A percentile compares a stretch with the other conserved stretches of the same genome.
These are phyloP conservation scores for Drosophila oshimai DNA, from an alignment of 1,140 invertebrate species.

Conservation along the genomic window DNA sequence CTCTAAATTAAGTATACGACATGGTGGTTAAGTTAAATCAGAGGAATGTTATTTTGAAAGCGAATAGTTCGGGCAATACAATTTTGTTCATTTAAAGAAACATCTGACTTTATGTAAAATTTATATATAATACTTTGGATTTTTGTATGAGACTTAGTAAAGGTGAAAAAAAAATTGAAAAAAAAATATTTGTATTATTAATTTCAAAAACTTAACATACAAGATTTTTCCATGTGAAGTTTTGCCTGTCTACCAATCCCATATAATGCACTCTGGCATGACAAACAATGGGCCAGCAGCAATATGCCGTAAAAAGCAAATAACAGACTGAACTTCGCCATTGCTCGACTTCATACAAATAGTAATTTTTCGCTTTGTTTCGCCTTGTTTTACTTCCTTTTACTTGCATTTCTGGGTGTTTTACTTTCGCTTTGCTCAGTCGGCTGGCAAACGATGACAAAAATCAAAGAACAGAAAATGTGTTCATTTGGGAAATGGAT, in stretches of 20 bases:
- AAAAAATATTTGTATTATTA: background rate
- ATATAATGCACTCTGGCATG: slow-evolving; percentile 33
- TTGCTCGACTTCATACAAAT: slow-evolving; percentile 2
- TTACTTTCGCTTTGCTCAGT: slow-evolving; percentile 30
- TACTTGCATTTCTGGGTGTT: slow-evolving; percentile 7
- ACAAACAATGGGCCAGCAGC: slow-evolving; percentile 37
- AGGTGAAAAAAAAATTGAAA: too few species aligned
- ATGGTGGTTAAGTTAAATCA: background rate
- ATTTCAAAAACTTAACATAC: background rate
- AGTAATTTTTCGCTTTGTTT: slow-evolving; percentile 40
- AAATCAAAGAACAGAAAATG: slow-evolving; percentile 56
- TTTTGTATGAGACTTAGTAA: too few species aligned
- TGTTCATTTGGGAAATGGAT: slow-evolving; percentile 71
- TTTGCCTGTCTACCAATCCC: background rate
- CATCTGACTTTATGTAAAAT: too few species aligned
- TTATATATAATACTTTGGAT: background rate
- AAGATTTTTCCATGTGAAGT: background rate
- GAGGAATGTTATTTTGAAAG: too few species aligned
- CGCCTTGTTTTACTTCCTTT: slow-evolving; percentile 6
- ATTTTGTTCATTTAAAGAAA: too few species aligned
- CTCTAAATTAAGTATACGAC: slow-evolving; percentile 26
- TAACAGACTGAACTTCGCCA: slow-evolving; percentile 7
- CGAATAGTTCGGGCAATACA: too few species aligned
- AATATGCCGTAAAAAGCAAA: slow-evolving; percentile 41
- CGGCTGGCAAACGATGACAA: slow-evolving; percentile 34